Conservation (phyloP, 2,888 invertebrate species). For the Clostera curtula region DNA sequence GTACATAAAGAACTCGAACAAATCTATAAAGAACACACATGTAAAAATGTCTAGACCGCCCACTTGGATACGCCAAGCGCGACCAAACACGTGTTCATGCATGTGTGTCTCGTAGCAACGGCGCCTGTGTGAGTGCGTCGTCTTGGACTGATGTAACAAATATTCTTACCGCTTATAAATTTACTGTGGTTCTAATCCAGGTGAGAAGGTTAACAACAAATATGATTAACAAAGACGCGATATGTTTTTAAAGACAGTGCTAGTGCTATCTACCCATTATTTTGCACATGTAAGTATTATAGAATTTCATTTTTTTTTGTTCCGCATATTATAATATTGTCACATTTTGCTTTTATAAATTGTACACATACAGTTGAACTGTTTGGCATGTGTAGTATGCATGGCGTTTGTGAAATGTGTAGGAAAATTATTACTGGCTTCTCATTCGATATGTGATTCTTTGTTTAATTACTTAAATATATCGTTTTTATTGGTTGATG, state of each 20-base stretch:
- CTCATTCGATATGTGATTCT: slow-evolving; percentile 14
- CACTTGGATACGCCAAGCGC: too few relatives aligned
- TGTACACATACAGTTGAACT: slow-evolving; percentile 64
- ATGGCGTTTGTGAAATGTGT: slow-evolving; percentile 19
- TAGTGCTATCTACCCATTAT: slow-evolving; percentile 41
- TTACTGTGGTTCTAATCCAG: too few relatives aligned
- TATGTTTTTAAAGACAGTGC: slow-evolving; percentile 37
- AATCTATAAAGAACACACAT: too few relatives aligned
- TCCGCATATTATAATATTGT: slow-evolving; percentile 26
- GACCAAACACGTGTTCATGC: too few relatives aligned
- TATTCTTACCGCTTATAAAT: too few relatives aligned
- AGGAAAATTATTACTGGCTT: slow-evolving; percentile 11
- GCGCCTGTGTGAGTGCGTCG: too few relatives aligned
- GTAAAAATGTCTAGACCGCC: too few relatives aligned
- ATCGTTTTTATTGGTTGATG: slow-evolving; percentile 1
- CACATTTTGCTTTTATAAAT: slow-evolving; percentile 36
- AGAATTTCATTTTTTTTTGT: slow-evolving; percentile 33
- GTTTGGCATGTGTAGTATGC: slow-evolving; percentile 66
- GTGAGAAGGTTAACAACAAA: slow-evolving; percentile 26
- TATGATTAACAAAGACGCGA: slow-evolving; percentile 29
- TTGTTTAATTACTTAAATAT: slow-evolving; percentile 1
- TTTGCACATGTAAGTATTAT: slow-evolving; percentile 66
- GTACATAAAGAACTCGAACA: too few relatives aligned
- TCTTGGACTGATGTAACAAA: too few relatives aligned
- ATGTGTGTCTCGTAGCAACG: too few relatives aligned